Evolutionary conservation across 2,888 invertebrate species (phyloP).

Genomic region (Oxycera nigricornis): DNA sequence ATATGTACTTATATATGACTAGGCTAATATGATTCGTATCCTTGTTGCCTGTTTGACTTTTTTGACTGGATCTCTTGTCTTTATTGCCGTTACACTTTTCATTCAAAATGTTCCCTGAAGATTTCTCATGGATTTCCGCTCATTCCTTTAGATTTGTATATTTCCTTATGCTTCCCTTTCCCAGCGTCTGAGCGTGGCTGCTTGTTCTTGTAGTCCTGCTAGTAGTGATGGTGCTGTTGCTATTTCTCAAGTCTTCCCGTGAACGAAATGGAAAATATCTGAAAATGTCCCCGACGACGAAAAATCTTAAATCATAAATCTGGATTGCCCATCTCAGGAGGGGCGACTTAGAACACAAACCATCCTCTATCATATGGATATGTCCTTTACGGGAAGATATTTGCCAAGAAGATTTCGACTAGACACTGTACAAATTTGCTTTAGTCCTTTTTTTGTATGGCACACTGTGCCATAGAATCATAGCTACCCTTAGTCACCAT

Average conservation of each 20-base stretch:
- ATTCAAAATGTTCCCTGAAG: constrained; percentile 23
- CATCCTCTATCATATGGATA: not conserved
- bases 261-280: not conserved
- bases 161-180: not conserved
- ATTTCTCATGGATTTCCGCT: not conserved
- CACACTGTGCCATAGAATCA: not conserved
- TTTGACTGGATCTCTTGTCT: constrained; percentile 7
- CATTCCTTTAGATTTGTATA: not conserved
- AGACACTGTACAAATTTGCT: constrained; percentile 43
- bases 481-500: not conserved
- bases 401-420: constrained; percentile 45
- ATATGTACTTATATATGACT: not conserved
- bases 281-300: not conserved
- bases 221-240: not conserved
- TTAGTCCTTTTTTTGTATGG: constrained; percentile 14
- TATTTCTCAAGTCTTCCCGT: not conserved
- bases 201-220: not conserved
- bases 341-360: too few species aligned
- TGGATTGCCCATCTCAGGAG: constrained; percentile 43
- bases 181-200: not conserved
- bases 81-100: constrained; percentile 35
- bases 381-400: constrained; percentile 38
- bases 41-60: not conserved
- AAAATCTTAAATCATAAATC: constrained; percentile 45
- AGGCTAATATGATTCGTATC: not conserved